Base-by-base conservation (phyloP, 1,140 invertebrate genomes). In the Neodiprion virginianus region DNA sequence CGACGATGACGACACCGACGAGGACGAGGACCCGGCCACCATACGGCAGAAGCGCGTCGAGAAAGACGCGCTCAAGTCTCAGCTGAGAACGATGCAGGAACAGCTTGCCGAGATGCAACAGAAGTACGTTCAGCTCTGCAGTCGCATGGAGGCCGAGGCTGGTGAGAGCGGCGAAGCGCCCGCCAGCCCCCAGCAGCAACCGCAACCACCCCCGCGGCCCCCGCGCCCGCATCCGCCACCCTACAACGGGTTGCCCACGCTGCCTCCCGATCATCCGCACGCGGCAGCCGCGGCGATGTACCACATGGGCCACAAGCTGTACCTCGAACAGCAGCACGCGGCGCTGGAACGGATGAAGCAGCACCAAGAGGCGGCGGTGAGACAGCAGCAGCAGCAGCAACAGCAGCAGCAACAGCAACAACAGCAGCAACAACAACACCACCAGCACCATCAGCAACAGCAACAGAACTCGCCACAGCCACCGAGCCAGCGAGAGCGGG, bases 61-160 rank as follows among this genome's bases (percentile, higher is more conserved):
- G 85, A 96, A 96, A 86, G 94, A 95, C 83, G 93, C 93, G 61
- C 89, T 97, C 2, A 95, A 96, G 86, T 93, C 92, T 73, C 96
- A 97, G 88, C 88, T 97, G 80, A 92, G 95, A 71, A 93, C 93
- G 69, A 93, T 97, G 91, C 95, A 97, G 89, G 94, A 96, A 80
- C 96, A 97, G 86, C 88, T 97, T 73, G 95, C 94, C 2, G 93
- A 93, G 82, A 97, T 98, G 93, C 95, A 97, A 88, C 95, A 96
- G 84, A 95, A 96, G 83, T 97, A 97, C 85, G 91, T 94, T 80
- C 94, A 96, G 84, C 88, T 97, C 78, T 96, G 94, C 85, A 95
- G 93, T 83, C 90, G 95, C 81, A 95, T 96, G 92, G 94, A 95
- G 79, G 93, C 94, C 81, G 91, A 91, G 73, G 84, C 83, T 68